Evolutionary conservation across 64 coral and sea anemone species (phyloP), one percentile per base, ranked within the genome.

Genomic region (Pocillopora damicornis): DNA sequence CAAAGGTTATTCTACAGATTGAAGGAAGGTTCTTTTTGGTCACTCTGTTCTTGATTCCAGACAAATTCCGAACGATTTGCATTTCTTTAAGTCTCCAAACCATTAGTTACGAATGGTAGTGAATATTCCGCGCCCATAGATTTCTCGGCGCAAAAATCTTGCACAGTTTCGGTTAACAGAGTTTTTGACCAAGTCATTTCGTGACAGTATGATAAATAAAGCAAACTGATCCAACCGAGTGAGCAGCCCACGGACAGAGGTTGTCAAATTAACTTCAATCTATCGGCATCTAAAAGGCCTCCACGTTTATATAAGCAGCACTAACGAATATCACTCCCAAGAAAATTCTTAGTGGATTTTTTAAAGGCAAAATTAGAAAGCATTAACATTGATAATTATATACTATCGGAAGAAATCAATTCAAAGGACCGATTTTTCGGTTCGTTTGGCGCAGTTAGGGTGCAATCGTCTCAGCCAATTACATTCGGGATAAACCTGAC

Each of bases 81-180:
- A 58, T 13, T 45, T 15, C 13, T 15, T 73, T 2, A 13, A 17
- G 57, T 73, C 15, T 25, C n/a, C 15, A 25, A 72, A 15, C 38
- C 11, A 72, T 73, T 85, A 57, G 20, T 22, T 58, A 26, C 5
- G 11, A 83, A 2, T 23, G 56, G 11, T 72, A 13, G 26, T 4
- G 26, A n/a, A 16, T 66, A 37, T 85, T 85, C 71, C 25, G 7
- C 20, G 15, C 22, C 0, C 16, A 72, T 72, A 73, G 15, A 9
- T 58, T 72, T 42, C n/a, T 22, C 25, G 25, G 12, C 20, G 15
- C 30, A 42, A 45, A 71, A 22, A 1, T 18, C 3, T 14, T n/a
- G 36, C 64, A 51, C 37, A 58, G 14, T 57, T 61, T 85, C 45
- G 65, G 1, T 72, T 18, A 85, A 85, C 81, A 85, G 81, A 73